Evolutionary conservation across 2,888 invertebrate species (phyloP).

Genomic region (Spialia ferax): DNA sequence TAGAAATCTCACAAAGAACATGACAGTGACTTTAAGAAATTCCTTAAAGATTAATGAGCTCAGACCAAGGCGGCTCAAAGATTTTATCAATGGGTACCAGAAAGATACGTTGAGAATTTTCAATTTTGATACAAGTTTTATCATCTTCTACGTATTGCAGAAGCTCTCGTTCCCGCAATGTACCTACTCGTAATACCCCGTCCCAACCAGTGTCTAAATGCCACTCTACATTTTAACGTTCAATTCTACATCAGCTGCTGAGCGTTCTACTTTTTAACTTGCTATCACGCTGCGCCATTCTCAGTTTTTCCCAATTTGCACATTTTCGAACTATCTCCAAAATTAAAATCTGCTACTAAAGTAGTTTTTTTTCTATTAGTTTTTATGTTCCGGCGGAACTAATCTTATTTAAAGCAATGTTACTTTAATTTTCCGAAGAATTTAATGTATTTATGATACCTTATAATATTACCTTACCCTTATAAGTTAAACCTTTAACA

Average conservation of each 20-base stretch:
- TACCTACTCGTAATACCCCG: slow-evolving; percentile 25
- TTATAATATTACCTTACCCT: too few species aligned
- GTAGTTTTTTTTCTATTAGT: background rate
- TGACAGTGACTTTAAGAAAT: background rate
- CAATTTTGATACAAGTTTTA: slow-evolving; percentile 31
- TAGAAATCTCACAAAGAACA: background rate
- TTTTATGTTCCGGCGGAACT: background rate
- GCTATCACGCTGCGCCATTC: slow-evolving; percentile 17
- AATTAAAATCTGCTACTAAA: slow-evolving; percentile 28
- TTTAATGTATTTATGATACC: background rate
- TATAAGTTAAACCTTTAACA: too few species aligned
- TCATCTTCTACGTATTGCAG: slow-evolving; percentile 26
- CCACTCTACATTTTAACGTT: slow-evolving; percentile 37
- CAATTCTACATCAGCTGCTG: slow-evolving; percentile 37
- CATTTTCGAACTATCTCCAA: slow-evolving; percentile 24
- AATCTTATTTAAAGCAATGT: background rate
- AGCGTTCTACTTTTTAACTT: slow-evolving; percentile 36
- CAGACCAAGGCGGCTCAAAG: background rate
- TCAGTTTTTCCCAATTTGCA: slow-evolving; percentile 29
- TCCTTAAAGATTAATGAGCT: background rate
- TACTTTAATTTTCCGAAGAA: background rate
- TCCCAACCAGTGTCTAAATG: slow-evolving; percentile 35
- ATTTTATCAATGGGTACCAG: background rate
- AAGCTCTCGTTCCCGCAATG: slow-evolving; percentile 27
- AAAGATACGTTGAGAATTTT: slow-evolving; percentile 27